These are phyloP conservation scores for Phlogophora meticulosa DNA, from an alignment of 2,888 invertebrate species.

Conservation along the genomic window DNA sequence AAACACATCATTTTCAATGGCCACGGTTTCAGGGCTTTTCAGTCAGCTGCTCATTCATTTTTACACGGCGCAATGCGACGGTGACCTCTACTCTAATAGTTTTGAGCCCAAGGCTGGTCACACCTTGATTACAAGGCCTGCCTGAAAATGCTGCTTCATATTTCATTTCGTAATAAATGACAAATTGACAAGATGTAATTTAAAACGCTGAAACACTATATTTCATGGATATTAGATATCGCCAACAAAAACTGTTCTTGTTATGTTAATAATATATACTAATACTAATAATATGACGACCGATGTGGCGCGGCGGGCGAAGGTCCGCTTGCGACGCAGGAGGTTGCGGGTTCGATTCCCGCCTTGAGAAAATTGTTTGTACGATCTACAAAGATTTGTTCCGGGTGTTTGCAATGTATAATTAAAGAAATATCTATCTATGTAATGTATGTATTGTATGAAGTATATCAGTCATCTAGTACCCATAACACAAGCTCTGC, in stretches of 20 bases:
- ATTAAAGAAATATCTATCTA: too few relatives aligned
- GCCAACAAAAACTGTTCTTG: conserved; percentile 4
- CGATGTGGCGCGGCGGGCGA: too few relatives aligned
- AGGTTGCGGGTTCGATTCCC: too few relatives aligned
- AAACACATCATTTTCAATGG: background rate
- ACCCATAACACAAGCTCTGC: too few relatives aligned
- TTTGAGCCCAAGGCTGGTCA: conserved; percentile 29
- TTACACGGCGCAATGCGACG: conserved; percentile 16
- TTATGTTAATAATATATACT: background rate
- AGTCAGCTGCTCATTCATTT: conserved; percentile 25
- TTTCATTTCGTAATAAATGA: conserved; percentile 24
- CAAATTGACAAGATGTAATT: conserved; percentile 42
- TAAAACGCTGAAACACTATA: conserved; percentile 35
- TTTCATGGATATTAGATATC: conserved; percentile 16
- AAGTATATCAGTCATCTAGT: too few relatives aligned
- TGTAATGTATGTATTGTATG: too few relatives aligned
- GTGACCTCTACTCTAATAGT: conserved; percentile 38
- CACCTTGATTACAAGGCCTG: conserved; percentile 39
- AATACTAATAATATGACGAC: too few relatives aligned
- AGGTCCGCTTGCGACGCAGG: too few relatives aligned
- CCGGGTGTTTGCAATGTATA: too few relatives aligned
- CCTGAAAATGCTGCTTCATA: conserved; percentile 17
- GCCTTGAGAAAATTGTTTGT: too few relatives aligned
- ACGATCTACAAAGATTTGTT: too few relatives aligned
- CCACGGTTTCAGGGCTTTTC: conserved; percentile 26